Evolutionary conservation across 2,888 invertebrate species (phyloP), one percentile per base, ranked within the genome.

Genomic region (Mythimna impura): DNA sequence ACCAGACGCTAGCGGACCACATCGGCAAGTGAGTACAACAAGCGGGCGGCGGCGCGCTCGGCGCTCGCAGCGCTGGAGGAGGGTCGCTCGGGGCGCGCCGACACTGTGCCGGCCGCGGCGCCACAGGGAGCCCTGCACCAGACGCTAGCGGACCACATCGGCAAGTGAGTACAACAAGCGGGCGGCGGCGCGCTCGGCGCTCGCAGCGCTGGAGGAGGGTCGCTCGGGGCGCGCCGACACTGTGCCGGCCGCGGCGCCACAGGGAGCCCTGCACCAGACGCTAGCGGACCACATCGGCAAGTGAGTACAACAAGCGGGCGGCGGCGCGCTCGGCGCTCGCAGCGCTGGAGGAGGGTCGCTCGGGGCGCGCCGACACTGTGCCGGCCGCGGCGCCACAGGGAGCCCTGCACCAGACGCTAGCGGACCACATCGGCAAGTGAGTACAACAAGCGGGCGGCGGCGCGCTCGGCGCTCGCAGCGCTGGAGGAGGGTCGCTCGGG

Each of bases 321-420:
- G 99, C 99, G 1, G 99, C 99, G 3, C 97, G 98, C 79, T 97
- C 98, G 0, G 99, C 99, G 0, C 94, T 99, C n/a, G 97, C 98
- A 8, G 96, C 96, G 20, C 89, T 97, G 7, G 95, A 95, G 69
- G 95, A 95, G 82, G 93, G 89, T 22, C 64, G 84, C 6, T 70
- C 66, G 80, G 92, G 88, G n/a, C 67, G 82, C 1, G 73, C 47
- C 6, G 85, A 83, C 64, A n/a, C 76, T 30, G 66, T 84, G n/a
- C 76, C 82, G 20, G 63, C 82, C 52, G 47, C 73, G 47, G 61
- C 80, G 34, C 60, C 80, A 66, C 67, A 82, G 22, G 85, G 85
- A 67, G 82, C 84, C 67, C 93, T 98, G 82, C 97, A 98, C 34
- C 98, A 98, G 92, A 97, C 97, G 74, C 93, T 98, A 71, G 98